Base-by-base conservation (phyloP, 2,113 vertebrate genomes). In the Lucifuga dentata region DNA sequence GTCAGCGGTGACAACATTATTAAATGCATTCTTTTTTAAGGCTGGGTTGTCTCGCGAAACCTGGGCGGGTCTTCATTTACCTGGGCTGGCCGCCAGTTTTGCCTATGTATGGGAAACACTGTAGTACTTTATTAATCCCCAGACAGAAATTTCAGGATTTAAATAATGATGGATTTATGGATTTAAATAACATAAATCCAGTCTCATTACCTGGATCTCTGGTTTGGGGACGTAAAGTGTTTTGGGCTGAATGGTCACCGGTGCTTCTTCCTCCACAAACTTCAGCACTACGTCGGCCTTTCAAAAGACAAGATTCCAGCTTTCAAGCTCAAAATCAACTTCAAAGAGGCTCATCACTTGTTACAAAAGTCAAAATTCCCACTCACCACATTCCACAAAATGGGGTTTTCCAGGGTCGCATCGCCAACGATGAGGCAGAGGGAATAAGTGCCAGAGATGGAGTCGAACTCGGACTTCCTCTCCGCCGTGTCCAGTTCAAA, bases 301-400 rank as follows among this genome's bases (percentile, higher is more conserved):
- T 64, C 74, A 89, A 73, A 75, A 76, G 0, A 68, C 16, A 0
- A 56, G 8, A 76, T 36, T 11, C 12, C 8, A 24, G 12, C 8
- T 41, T 43, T 15, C 69, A 41, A 40, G 4, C 6, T 23, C 10
- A 33, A n/a, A 15, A 11, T 33, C 8, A 15, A 16, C 38, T 0
- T 17, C 49, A 24, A 8, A 24, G 15, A 15, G 8, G 7, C 10
- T 46, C 35, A 45, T 12, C 5, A 52, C 24, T 17, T 29, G 39
- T 15, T 7, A 7, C 23, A 33, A 13, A 6, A 29, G 2, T 26
- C 5, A 11, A n/a, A 12, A 2, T 19, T 26, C 1, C 2, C 15
- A 92, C 97, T 48, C 90, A 99, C 98, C 95, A 99, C 92, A 2
- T 98, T 96, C 98, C 98, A 99, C 60, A 98, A 85, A 72, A 99